A percentile compares a stretch with the other conserved stretches of the same genome.
These are phyloP conservation scores for Agrochola litura DNA, from an alignment of 2,888 invertebrate species.

Conservation along the genomic window DNA sequence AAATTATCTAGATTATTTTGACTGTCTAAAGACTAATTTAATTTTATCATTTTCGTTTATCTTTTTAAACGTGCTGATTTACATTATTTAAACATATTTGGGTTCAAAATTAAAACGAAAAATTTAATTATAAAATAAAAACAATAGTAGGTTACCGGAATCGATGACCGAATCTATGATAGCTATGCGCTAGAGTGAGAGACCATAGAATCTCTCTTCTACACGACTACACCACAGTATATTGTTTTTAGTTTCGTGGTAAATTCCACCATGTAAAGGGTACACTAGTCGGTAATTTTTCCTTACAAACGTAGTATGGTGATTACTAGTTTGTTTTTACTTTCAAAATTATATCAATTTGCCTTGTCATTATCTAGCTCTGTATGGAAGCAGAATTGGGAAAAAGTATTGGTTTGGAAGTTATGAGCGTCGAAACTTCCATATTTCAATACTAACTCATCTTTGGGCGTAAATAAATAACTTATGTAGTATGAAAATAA, in stretches of 20 bases:
- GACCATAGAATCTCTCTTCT: background rate
- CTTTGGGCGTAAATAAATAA: no score
- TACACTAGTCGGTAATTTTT: no score
- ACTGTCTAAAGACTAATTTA: slow-evolving; percentile 20
- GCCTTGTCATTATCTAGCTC: no score
- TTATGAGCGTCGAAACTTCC: no score
- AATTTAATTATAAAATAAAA: background rate
- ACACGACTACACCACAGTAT: background rate
- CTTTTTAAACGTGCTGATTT: slow-evolving; percentile 26
- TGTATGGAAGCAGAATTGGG: no score
- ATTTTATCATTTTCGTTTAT: slow-evolving; percentile 39
- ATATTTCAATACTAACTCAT: no score
- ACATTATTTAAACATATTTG: background rate
- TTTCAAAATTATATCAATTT: no score
- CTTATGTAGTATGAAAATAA: no score
- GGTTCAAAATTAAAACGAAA: background rate
- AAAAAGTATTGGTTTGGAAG: no score
- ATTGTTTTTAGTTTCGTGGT: background rate
- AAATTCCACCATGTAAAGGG: background rate
- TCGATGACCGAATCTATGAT: background rate
- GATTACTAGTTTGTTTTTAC: no score
- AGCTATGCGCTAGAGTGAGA: background rate
- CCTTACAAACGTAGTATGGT: no score
- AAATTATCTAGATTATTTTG: slow-evolving; percentile 39
- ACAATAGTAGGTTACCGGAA: background rate